Percentiles rank a stretch among this genome's conserved stretches.
Evolutionary conservation across 2,797 vertebrate genomes (phyloP).

Genomic region (Anas bernieri): DNA sequence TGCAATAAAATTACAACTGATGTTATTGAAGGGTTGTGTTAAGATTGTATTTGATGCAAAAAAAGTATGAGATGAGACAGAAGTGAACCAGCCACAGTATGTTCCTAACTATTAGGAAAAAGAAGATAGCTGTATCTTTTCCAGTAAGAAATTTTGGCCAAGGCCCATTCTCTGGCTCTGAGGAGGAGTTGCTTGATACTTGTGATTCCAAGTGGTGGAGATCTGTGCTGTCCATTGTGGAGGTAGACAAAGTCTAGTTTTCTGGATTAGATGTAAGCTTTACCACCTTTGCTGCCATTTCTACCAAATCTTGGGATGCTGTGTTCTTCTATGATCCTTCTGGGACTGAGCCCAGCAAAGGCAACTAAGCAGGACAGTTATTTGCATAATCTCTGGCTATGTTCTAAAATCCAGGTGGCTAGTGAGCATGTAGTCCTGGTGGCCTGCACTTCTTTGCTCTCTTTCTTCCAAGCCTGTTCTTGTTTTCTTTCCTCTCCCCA

Average conservation of each 20-base stretch:
- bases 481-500: not conserved
- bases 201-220: not conserved
- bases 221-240: not conserved
- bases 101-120: not conserved
- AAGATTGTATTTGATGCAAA: not conserved
- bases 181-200: not conserved
- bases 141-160: not conserved
- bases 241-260: not conserved
- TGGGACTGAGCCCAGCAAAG: not conserved
- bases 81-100: not conserved
- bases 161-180: not conserved
- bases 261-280: not conserved
- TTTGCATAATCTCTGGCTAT: not conserved
- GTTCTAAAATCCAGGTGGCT: not conserved
- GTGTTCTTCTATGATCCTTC: not conserved
- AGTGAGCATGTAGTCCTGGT: not conserved
- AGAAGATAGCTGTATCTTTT: not conserved
- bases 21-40: not conserved
- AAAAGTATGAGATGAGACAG: not conserved
- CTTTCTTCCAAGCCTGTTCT: not conserved
- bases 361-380: not conserved
- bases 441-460: not conserved
- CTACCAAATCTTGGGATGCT: not conserved
- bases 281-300: not conserved
- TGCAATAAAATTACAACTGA: not conserved